Evolutionary conservation across 1,140 invertebrate species (phyloP), one percentile per base, ranked within the genome.

Genomic region (Mycetomoellerius zeteki): DNA sequence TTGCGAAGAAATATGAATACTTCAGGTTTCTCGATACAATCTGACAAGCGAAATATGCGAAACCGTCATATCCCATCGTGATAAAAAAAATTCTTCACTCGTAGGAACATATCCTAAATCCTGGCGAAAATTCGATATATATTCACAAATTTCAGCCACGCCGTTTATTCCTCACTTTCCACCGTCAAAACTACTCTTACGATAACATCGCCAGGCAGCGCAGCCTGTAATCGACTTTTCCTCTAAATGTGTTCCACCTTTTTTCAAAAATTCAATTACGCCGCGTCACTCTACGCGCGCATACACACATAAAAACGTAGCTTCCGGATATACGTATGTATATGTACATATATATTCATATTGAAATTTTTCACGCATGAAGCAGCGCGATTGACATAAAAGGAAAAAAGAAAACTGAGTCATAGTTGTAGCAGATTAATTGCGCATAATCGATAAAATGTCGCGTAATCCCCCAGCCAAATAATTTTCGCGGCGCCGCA

Each of bases 241-340:
- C 69, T 69, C 65, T 84, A 84, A 84, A 84, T 75, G 69, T 69
- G 80, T 75, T 84, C 43, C 69, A 58, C 80, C 73, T 84, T 82
- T 69, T 75, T 84, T 43, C 24, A 84, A 84, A 84, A 84, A 84
- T 84, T 73, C 80, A 75, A 84, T 84, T 84, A 84, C 80, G 69
- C 19, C 80, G 54, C 69, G 80, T 84, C 80, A 84, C 37, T 73
- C 56, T 54, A 43, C 54, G 67, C 24, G 54, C 54, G 24, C 54
- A 19, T 12, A 43, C 33, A 60, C 52, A 82, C 52, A 52, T 58
- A 37, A 71, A 71, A 65, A 82, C 80, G 67, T 24, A 52, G 52
- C 52, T 82, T 60, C 65, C 30, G 37, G 16, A 19, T 73, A 60
- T 19, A 54, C 19, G 12, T 12, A 30, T 54, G 19, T n/a, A 24